Evolutionary conservation across 23 tunicate species (phyloP).

Genomic region (Aplidium turbinatum): DNA sequence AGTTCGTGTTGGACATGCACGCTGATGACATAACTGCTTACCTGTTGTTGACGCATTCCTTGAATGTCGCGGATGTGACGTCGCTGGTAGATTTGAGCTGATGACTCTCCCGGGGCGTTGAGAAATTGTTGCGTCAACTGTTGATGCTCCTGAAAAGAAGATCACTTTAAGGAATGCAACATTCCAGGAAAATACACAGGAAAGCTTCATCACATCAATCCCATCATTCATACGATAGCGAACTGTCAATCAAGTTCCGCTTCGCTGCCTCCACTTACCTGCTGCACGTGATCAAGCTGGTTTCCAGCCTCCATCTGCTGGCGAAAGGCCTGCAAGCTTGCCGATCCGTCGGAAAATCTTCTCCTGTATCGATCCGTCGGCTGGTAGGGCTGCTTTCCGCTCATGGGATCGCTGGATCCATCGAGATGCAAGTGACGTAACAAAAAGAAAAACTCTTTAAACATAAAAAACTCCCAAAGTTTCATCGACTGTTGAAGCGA

Average conservation of each 20-base stretch:
- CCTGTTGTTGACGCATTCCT: conserved; percentile 52
- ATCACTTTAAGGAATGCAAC: too few relatives aligned
- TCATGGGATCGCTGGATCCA: conserved; percentile 16
- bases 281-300: conserved; percentile 58
- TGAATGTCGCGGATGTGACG: conserved; percentile 70
- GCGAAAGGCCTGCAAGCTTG: conserved; percentile 68
- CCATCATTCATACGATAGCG: too few relatives aligned
- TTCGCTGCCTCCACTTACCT: too few relatives aligned
- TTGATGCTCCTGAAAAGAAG: conserved; percentile 56
- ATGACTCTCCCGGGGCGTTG: conserved; percentile 20
- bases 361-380: conserved; percentile 59
- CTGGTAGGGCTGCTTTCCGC: conserved; percentile 42
- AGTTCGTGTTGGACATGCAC: too few relatives aligned
- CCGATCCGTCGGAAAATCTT: conserved; percentile 84
- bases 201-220: too few relatives aligned
- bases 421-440: too few relatives aligned
- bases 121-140: conserved; percentile 67
- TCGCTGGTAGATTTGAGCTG: conserved; percentile 35
- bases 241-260: too few relatives aligned
- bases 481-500: too few relatives aligned
- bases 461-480: too few relatives aligned
- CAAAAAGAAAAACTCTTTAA: too few relatives aligned
- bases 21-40: too few relatives aligned
- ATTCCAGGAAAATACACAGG: too few relatives aligned
- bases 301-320: conserved; percentile 54